Percentiles rank a stretch among this genome's conserved stretches.
phyloP scores from a whole-genome alignment of 1,140 invertebrate genomes.

The Saccostrea cuccullata region DNA sequence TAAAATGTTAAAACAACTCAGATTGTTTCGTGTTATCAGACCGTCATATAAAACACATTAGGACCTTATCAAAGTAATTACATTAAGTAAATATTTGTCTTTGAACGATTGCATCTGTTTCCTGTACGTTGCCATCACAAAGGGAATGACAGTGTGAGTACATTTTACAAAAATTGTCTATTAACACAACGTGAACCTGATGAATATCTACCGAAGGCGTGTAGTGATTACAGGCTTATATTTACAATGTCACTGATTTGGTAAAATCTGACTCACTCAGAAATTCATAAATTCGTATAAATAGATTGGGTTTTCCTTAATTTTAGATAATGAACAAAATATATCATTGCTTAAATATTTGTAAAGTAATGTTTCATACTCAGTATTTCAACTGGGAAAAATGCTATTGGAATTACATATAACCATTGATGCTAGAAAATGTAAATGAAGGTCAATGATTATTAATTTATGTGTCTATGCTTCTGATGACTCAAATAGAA shows the following conservation, averaged over 20 bases:
- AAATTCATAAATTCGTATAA: neutral
- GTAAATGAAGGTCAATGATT: no score
- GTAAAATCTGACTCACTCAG: neutral
- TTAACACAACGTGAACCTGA: neutral
- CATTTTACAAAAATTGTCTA: neutral
- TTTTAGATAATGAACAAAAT: no score
- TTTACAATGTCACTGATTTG: neutral
- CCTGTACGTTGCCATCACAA: neutral
- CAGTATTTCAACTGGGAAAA: no score
- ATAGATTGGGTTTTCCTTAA: no score
- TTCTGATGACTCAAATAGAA: no score
- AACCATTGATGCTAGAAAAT: no score
- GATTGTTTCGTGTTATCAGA: neutral
- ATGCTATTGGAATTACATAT: no score
- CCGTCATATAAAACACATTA: neutral
- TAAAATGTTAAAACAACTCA: no score
- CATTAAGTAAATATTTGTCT: conserved; percentile 7
- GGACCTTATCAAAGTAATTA: conserved; percentile 4
- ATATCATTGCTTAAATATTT: no score
- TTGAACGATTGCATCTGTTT: neutral
- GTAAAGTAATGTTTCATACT: no score
- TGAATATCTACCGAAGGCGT: neutral
- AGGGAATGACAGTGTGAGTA: neutral
- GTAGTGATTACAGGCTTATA: neutral
- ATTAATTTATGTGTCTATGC: no score